Conservation (phyloP, 2,113 vertebrate genomes). For the Pedetes capensis region DNA sequence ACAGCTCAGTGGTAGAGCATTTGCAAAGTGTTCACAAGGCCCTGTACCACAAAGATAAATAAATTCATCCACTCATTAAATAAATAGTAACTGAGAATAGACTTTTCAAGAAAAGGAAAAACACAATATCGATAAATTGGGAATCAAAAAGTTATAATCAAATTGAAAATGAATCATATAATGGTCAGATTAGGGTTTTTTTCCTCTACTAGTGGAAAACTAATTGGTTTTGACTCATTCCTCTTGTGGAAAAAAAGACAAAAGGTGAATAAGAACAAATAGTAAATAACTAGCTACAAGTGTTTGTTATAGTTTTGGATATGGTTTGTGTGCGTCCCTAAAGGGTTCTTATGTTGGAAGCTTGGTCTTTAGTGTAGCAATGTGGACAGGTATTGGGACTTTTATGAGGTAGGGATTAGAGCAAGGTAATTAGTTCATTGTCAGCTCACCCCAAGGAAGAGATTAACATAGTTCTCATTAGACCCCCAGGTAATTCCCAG, state of each 20-base stretch:
- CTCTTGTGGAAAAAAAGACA: not conserved
- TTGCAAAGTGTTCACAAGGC: too few species aligned
- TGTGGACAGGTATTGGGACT: not conserved
- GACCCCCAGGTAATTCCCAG: not conserved
- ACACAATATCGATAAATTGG: not conserved
- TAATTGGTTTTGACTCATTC: not conserved
- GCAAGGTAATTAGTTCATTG: not conserved
- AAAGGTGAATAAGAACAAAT: not conserved
- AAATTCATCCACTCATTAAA: too few species aligned
- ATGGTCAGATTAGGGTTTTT: fast-evolving
- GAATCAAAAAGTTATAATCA: not conserved
- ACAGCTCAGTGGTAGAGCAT: too few species aligned
- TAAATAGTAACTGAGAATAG: too few species aligned
- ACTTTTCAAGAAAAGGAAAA: not conserved
- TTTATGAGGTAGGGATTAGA: not conserved
- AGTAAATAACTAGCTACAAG: not conserved
- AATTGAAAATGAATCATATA: not conserved
- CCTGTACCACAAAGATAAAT: too few species aligned
- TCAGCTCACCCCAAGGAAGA: not conserved
- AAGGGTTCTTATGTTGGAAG: not conserved
- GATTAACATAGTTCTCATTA: not conserved
- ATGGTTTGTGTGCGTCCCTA: not conserved
- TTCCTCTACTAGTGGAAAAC: not conserved
- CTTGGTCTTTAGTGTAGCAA: not conserved
- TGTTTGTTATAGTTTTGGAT: not conserved